Base-by-base conservation (phyloP, 2,113 vertebrate genomes). In the Perca schrenkii region DNA sequence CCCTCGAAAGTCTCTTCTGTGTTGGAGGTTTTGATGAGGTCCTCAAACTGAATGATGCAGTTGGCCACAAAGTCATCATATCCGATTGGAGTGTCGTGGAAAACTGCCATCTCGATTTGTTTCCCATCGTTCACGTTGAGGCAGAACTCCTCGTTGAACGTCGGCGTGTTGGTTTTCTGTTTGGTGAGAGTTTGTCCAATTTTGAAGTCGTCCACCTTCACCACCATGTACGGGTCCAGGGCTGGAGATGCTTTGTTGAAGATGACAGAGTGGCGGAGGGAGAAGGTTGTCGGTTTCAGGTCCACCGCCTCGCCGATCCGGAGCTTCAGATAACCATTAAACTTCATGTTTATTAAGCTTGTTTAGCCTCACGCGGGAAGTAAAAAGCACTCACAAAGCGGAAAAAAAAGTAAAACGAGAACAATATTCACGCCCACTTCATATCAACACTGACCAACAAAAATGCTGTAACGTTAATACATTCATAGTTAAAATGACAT, bases 51-150 rank as follows among this genome's bases (percentile, higher is more conserved):
- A 77, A 99, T 92, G 62, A 93, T 97, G 93, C 98, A 99, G 93
- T 99, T 98, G 79, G 98, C 98, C 91, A 99, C 98, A 16, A 99
- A 99, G 94, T 99, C 97, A 71, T 99, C 98, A 62, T 99, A 99
- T 31, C 98, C 98, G 56, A 99, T 96, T 7, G 98, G 97, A n/a
- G 98, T 97, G 85, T 98, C 98, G 67, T 99, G 97, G 89, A 99
- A 99, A 14, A 99, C 97, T 0, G 98, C 97, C 83, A 99, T 86
- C 92, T 99, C 98, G 14, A 99, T 91, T 70, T 96, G 96, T 3
- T 92, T 95, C 6, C 96, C 97, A 50, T 97, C 92, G 61, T 88
- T 96, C 61, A 99, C 97, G 22, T 95, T 95, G 46, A 97, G 92
- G 28, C 95, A 95, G 94, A 99, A 99, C 89, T 99, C 98, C 93